phyloP scores from a whole-genome alignment of 2,797 vertebrate genomes.

The Onychomys leucogaster region DNA sequence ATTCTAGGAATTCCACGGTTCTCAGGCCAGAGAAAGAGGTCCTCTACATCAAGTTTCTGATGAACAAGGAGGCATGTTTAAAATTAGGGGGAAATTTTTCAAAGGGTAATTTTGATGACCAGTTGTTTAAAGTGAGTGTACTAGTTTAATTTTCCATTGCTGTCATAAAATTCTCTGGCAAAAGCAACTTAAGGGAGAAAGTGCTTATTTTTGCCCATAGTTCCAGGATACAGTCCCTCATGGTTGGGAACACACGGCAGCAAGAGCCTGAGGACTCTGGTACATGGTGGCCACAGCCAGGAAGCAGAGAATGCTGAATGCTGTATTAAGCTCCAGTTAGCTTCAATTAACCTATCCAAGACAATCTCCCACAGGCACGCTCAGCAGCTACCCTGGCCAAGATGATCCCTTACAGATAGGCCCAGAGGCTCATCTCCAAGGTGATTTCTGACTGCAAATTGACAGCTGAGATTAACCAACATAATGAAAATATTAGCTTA shows the following conservation, averaged over 20 bases:
- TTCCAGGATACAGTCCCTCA: background rate
- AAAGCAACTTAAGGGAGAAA: background rate
- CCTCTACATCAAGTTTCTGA: background rate
- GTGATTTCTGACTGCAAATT: background rate
- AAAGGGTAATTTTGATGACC: conserved; percentile 13
- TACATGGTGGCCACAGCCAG: background rate
- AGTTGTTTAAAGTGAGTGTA: background rate
- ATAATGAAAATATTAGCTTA: background rate
- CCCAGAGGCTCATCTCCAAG: background rate
- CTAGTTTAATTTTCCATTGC: background rate
- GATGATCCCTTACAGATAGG: background rate
- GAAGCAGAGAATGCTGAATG: background rate
- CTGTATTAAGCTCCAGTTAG: background rate
- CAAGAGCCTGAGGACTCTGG: background rate
- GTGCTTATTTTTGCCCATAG: background rate
- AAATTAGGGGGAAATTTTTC: background rate
- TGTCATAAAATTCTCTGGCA: background rate
- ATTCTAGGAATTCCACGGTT: conserved; percentile 26
- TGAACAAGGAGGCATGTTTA: conserved; percentile 9
- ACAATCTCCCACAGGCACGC: too few species aligned
- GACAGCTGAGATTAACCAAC: background rate
- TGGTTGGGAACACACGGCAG: background rate
- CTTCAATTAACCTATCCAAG: background rate
- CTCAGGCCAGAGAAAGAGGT: background rate
- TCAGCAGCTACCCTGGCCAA: background rate